Conservation (phyloP, 2,888 invertebrate species). For the Habroteleia sp. region DNA sequence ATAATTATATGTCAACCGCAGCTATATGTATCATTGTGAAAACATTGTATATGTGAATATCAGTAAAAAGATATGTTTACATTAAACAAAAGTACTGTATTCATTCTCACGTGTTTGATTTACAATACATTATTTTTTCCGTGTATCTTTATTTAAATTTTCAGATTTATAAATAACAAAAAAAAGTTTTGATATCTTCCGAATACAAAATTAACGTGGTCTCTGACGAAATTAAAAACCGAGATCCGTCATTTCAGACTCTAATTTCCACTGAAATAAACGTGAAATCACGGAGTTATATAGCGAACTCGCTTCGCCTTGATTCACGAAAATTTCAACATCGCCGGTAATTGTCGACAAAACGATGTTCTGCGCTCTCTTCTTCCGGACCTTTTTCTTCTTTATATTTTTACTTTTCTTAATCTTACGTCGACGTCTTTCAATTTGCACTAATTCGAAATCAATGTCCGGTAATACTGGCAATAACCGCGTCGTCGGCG, state of each 20-base stretch:
- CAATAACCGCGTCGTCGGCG: conserved; percentile 60
- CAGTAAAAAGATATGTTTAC: no score
- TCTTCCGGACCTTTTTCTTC: conserved; percentile 20
- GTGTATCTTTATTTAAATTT: no score
- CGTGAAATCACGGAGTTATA: conserved; percentile 3
- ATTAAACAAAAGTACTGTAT: no score
- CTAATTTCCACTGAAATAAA: conserved; percentile 1
- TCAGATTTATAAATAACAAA: neutral
- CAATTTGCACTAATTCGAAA: conserved; percentile 75
- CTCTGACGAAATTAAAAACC: neutral
- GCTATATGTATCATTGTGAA: no score
- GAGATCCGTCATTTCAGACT: neutral
- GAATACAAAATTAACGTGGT: no score
- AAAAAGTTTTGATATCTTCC: no score
- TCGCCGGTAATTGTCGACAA: conserved; percentile 45
- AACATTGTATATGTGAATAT: no score
- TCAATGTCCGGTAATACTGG: conserved; percentile 74
- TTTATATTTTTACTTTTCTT: conserved; percentile 28
- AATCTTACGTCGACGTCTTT: conserved; percentile 59
- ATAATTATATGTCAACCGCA: no score
- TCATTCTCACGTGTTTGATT: no score
- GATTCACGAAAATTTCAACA: conserved; percentile 40
- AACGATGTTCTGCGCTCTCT: conserved; percentile 23
- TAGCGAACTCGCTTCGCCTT: conserved; percentile 16
- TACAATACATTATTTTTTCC: no score